phyloP scores from a whole-genome alignment of 35 echinoderm and acorn worm species.

The Ptychodera flava region DNA sequence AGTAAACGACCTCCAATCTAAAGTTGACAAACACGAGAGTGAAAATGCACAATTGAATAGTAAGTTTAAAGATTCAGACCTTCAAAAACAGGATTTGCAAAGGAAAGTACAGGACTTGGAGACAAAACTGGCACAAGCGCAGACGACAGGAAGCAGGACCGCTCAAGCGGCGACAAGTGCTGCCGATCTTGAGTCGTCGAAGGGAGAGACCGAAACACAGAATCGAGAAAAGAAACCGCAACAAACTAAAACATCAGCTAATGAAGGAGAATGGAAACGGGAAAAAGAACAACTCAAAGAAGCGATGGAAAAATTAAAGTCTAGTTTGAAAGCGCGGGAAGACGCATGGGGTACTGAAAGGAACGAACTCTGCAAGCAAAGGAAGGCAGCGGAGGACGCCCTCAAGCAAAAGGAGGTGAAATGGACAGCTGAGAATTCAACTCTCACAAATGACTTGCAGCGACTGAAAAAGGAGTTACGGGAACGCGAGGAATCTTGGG shows the following conservation, averaged over 20 bases:
- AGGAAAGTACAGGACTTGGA: conserved; percentile 29
- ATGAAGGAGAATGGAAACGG: conserved; percentile 18
- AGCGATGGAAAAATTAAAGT: conserved; percentile 48
- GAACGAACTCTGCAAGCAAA: conserved; percentile 43
- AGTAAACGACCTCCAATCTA: conserved; percentile 36
- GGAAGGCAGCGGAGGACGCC: conserved; percentile 35
- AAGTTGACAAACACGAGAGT: conserved; percentile 33
- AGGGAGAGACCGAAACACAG: neutral
- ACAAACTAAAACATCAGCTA: neutral
- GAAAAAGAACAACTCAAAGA: conserved; percentile 38
- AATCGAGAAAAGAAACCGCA: neutral
- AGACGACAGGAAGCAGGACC: neutral
- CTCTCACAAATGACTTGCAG: conserved; percentile 44
- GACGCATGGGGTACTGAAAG: conserved; percentile 66
- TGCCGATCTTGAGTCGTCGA: neutral
- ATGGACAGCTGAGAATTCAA: conserved; percentile 55
- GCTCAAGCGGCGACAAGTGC: neutral
- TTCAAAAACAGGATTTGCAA: conserved; percentile 19
- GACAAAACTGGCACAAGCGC: conserved; percentile 32
- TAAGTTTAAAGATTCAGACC: conserved; percentile 23
- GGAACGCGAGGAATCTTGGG: neutral
- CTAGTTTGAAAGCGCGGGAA: conserved; percentile 47
- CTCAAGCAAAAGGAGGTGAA: conserved; percentile 57
- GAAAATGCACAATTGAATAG: conserved; percentile 42
- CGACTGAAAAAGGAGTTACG: conserved; percentile 46